Base-by-base conservation (phyloP, 2,113 vertebrate genomes). In the Odocoileus virginianus region DNA sequence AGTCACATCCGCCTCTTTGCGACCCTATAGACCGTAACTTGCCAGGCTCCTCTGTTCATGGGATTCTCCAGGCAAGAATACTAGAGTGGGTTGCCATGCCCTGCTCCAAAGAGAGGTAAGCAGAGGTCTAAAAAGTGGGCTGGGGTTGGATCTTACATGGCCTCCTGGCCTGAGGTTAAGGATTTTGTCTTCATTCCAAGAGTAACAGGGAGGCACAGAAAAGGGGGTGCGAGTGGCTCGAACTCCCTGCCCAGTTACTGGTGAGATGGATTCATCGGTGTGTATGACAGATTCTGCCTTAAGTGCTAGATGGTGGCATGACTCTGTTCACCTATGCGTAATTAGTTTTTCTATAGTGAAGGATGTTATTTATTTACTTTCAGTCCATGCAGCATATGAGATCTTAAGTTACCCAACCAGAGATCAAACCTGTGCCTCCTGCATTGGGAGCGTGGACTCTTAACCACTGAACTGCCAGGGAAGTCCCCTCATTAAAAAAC, bases 401-500 rank as follows among this genome's bases (percentile, higher is more conserved):
- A 76, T 76, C 40, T 76, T 27, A 76, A 76, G 71, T 76, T 76
- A 76, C 12, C 23, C 40, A 27, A 43, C 33, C 71, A 43, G 40
- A 11, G 71, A 76, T 43, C 0, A 6, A 43, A 76, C 12, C 23
- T 43, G 11, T 76, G 71, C 5, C 12, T 21, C 36, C 23, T 7
- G 6, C 23, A 27, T 27, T 76, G 71, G 71, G 36, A 43, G 36
- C 12, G 13, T 27, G 36, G 36, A 76, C 36, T 76, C 23, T 43
- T 76, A 76, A 76, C 12, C 36, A 43, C 11, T 43, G 71, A 76
- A 76, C 71, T 43, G 36, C 71, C 71, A 76, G 36, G 12, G 36
- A 76, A 43, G 71, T 76, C 40, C 71, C 23, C 71, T 47, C 21
- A 92, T 79, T 94, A 87, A 30, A 81, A 95, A 71, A 64, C 6